These are phyloP conservation scores for Callimorpha dominula DNA, from an alignment of 2,888 invertebrate genomes.

Conservation along the genomic window DNA sequence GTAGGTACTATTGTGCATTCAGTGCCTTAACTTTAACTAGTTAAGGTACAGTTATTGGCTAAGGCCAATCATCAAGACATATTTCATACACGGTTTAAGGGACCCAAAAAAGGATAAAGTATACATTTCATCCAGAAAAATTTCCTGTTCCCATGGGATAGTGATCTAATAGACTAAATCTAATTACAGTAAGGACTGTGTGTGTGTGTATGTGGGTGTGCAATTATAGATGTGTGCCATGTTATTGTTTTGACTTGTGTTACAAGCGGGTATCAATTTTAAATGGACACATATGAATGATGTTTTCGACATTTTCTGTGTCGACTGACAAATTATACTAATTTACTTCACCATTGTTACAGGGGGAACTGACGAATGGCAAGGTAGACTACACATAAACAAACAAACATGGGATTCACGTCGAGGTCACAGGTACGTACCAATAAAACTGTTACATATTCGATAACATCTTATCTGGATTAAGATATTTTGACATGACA, in stretches of 20 bases:
- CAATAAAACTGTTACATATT: slow-evolving; percentile 29
- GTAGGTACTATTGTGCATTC: too few relatives aligned
- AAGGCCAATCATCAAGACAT: too few relatives aligned
- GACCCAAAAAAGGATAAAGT: too few relatives aligned
- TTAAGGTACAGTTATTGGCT: too few relatives aligned
- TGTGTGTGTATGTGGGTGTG: too few relatives aligned
- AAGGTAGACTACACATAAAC: slow-evolving; percentile 60
- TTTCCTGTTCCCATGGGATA: too few relatives aligned
- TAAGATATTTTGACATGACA: slow-evolving; percentile 45
- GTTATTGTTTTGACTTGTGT: background rate
- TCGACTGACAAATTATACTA: slow-evolving; percentile 41
- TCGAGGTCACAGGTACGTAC: slow-evolving; percentile 73
- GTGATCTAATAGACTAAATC: too few relatives aligned
- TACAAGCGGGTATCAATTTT: background rate
- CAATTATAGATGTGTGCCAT: background rate
- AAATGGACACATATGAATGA: slow-evolving; percentile 9
- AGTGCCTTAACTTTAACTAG: too few relatives aligned
- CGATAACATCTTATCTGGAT: slow-evolving; percentile 46
- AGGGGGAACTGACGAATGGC: slow-evolving; percentile 62
- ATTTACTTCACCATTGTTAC: slow-evolving; percentile 65
- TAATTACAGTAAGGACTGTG: too few relatives aligned
- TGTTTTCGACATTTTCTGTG: slow-evolving; percentile 23
- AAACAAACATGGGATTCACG: slow-evolving; percentile 69
- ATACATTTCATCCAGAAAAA: too few relatives aligned
- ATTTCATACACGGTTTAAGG: too few relatives aligned